Percentiles rank a stretch among this genome's conserved stretches.
phyloP scores from a whole-genome alignment of 2,797 vertebrate genomes.

The Falco naumanni region DNA sequence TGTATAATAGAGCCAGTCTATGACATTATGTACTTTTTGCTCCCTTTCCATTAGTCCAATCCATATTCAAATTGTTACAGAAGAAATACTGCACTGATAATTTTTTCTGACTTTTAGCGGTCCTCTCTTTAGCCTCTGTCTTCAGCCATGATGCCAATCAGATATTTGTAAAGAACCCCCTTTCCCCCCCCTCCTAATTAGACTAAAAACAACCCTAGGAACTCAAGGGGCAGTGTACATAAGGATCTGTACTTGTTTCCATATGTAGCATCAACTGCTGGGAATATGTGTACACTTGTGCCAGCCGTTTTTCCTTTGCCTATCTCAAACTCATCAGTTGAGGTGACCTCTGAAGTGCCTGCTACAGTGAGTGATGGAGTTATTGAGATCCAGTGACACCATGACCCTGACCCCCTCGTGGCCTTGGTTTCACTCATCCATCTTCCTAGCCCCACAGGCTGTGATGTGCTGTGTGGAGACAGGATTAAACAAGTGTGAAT shows the following conservation, averaged over 20 bases:
- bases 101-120: neutral
- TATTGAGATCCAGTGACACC: conserved; percentile 82
- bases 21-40: neutral
- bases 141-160: neutral
- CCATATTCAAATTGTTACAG: neutral
- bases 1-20: neutral
- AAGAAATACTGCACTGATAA: neutral
- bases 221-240: neutral
- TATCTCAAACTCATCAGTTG: conserved; percentile 29
- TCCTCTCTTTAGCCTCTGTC: neutral
- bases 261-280: neutral
- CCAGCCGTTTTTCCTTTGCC: conserved; percentile 44
- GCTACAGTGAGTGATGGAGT: conserved; percentile 79
- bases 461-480: conserved; percentile 76
- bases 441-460: conserved; percentile 78
- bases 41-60: neutral
- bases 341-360: conserved; percentile 76
- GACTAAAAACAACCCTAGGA: neutral
- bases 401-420: conserved; percentile 77
- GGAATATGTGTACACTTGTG: conserved; percentile 7
- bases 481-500: conserved; percentile 86
- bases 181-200: neutral
- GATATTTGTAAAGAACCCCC: neutral
- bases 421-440: conserved; percentile 78
- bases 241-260: neutral